phyloP scores from a whole-genome alignment of 2,888 invertebrate genomes.

The Pharmacophagus antenor region DNA sequence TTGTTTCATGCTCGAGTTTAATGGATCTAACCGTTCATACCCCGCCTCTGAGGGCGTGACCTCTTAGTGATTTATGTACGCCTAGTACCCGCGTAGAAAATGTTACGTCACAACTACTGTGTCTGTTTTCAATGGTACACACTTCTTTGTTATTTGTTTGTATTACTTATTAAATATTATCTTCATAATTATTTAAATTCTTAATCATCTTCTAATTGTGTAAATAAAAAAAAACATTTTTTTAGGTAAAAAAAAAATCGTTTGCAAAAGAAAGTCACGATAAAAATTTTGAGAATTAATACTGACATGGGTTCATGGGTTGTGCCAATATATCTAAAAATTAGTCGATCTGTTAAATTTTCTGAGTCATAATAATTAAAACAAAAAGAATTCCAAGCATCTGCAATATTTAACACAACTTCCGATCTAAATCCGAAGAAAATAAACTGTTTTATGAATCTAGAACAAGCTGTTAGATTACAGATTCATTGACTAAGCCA shows the following conservation, averaged over 20 bases:
- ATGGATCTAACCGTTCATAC: conserved; percentile 25
- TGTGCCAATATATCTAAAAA: too few species aligned
- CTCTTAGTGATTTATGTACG: conserved; percentile 41
- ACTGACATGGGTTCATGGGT: too few species aligned
- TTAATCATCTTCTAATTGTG: too few species aligned
- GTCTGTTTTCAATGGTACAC: conserved; percentile 1
- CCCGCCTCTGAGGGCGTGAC: conserved; percentile 21
- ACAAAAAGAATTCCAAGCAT: too few species aligned
- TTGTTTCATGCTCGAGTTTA: conserved; percentile 30
- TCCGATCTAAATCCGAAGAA: conserved; percentile 12
- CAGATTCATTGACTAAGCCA: conserved; percentile 19
- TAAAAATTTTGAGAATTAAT: too few species aligned
- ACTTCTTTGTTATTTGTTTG: background rate
- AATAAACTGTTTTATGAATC: conserved; percentile 17
- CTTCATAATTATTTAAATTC: too few species aligned
- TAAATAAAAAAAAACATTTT: too few species aligned
- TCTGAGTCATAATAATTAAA: too few species aligned
- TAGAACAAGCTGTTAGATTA: conserved; percentile 10
- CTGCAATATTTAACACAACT: background rate
- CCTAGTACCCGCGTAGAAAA: conserved; percentile 53
- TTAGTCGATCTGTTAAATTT: too few species aligned
- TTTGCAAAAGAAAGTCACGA: too few species aligned
- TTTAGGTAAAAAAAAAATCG: too few species aligned
- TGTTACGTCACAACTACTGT: conserved; percentile 53
- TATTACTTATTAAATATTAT: background rate